Evolutionary conservation across 2,888 invertebrate genomes (phyloP).

Genomic region (Schizaphis graminum): DNA sequence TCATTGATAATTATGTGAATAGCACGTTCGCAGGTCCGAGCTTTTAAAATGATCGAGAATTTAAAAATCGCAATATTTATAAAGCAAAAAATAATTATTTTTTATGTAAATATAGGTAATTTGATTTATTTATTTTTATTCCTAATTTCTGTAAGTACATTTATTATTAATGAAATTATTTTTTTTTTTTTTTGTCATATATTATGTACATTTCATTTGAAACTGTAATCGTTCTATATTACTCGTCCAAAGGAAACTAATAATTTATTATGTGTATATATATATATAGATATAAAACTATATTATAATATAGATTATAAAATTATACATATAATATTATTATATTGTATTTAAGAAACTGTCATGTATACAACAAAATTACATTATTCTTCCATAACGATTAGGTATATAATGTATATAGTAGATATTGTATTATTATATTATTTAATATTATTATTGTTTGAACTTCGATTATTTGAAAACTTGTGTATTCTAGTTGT

Average conservation of each 20-base stretch:
- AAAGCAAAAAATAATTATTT: neutral
- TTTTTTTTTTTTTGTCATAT: neutral
- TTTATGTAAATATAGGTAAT: neutral
- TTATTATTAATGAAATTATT: neutral
- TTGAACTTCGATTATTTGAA: slow-evolving; percentile 9
- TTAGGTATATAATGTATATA: slow-evolving; percentile 29
- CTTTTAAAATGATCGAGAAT: neutral
- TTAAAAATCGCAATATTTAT: neutral
- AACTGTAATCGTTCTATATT: neutral
- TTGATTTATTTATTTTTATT: neutral
- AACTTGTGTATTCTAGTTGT: slow-evolving; percentile 48
- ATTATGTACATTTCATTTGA: neutral
- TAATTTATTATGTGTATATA: neutral
- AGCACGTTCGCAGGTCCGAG: neutral
- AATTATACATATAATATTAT: neutral
- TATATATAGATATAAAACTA: neutral
- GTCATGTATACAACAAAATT: slow-evolving; percentile 49
- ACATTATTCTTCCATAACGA: slow-evolving; percentile 46
- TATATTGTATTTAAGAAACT: neutral
- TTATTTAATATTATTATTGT: neutral
- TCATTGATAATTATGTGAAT: neutral
- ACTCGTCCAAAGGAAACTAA: slow-evolving; percentile 31
- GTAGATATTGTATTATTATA: neutral
- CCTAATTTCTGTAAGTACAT: neutral
- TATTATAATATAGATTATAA: neutral